Conservation (phyloP, 2,888 invertebrate species). For the Machimus atricapillus region DNA sequence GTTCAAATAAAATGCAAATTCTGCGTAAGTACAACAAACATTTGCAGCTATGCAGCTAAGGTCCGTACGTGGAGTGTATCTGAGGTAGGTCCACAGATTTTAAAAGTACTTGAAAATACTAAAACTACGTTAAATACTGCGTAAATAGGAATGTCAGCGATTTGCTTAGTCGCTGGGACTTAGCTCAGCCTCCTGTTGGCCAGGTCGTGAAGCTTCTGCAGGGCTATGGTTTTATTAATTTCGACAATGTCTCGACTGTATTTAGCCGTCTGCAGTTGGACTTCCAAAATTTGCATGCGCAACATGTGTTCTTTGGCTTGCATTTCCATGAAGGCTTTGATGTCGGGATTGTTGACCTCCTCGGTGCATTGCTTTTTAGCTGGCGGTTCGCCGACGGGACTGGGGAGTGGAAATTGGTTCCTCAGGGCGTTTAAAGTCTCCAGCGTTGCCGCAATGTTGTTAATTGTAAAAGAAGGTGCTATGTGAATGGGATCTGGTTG, state of each 20-base stretch:
- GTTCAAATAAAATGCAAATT: constrained; percentile 24
- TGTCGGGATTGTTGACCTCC: constrained; percentile 49
- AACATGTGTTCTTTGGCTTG: constrained; percentile 61
- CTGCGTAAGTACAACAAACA: constrained; percentile 34
- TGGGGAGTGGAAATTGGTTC: constrained; percentile 42
- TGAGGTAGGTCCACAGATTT: constrained; percentile 27
- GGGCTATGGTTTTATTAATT: constrained; percentile 69
- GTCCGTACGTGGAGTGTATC: background rate
- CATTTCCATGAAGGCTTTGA: constrained; percentile 61
- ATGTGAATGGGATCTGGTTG: constrained; percentile 50
- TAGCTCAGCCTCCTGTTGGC: constrained; percentile 58
- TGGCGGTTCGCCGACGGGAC: constrained; percentile 8
- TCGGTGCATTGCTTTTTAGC: constrained; percentile 15
- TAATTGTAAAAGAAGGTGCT: constrained; percentile 56
- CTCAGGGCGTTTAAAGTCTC: constrained; percentile 61
- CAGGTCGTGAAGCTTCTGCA: constrained; percentile 66
- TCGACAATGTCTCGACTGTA: constrained; percentile 67
- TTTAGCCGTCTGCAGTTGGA: constrained; percentile 62
- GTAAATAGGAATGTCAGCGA: constrained; percentile 37
- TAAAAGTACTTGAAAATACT: background rate
- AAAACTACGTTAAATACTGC: constrained; percentile 37
- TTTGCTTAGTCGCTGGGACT: constrained; percentile 47
- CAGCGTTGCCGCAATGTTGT: constrained; percentile 60
- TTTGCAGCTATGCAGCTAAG: constrained; percentile 15
- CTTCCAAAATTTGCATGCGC: constrained; percentile 62